Evolutionary conservation across 2,888 invertebrate genomes (phyloP), one percentile per base, ranked within the genome.

Genomic region (Buathra laborator): DNA sequence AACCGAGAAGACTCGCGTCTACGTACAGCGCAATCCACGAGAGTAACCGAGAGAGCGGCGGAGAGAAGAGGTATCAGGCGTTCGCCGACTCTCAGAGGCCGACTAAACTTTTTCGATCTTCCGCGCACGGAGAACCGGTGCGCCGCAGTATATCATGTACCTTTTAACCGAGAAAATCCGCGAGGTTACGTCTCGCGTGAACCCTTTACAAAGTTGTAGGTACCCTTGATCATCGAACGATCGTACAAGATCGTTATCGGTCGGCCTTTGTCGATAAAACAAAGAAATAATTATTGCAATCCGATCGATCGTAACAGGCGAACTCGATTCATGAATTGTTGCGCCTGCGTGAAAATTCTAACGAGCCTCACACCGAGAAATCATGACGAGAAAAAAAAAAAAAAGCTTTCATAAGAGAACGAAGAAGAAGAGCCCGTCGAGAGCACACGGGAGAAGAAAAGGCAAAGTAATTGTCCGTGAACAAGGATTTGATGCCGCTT

Each of bases 101-200:
- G 80, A 84, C 83, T 44, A 51, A 80, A 84, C 80, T 84, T 84
- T 84, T 81, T 84, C 84, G 77, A 84, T 81, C 77, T 72, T 81
- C 72, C 67, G 68, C 77, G 81, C 72, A 77, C 81, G 68, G 59
- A 56, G 70, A 48, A 51, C 64, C 71, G 72, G 56, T 56, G 19
- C 19, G 10, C 44, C 76, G 62, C 76, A 70, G 48, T 81, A 80
- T 80, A 77, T 81, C 72, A 84, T 70, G 70, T 74, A 77, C 72
- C 72, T 66, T 75, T 77, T 76, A 72, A 68, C 53, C 59, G 46
- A 72, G 62, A 74, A 53, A 62, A 46, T 68, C 59, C 67, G 67
- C 66, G 72, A 81, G 74, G 76, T 81, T 66, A 78, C 81, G 70
- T 66, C 51, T 37, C 80, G 32, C 79, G 72, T 84, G 80, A 81